Evolutionary conservation across 53 echinoderm and acorn worm species (phyloP), one percentile per base, ranked within the genome.

Genomic region (Actinopyga echinites): DNA sequence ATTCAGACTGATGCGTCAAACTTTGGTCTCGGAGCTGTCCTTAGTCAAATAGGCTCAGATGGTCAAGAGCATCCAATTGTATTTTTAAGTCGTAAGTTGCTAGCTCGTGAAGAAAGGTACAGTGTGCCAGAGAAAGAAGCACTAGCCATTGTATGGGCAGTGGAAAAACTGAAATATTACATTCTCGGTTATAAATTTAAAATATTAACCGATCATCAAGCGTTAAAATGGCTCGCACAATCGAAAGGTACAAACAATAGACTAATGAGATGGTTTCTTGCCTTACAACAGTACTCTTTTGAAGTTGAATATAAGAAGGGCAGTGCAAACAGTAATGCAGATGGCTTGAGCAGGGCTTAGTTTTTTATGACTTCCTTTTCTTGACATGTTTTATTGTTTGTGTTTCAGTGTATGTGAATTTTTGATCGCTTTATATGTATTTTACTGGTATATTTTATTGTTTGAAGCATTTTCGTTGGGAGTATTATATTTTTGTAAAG

Each of bases 1-100:
- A 8, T 83, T 7, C 83, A 83, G 32, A 85, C 85, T 7, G 85
- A 85, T 35, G 75, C 75, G 15, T 35, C 35, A 4, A 58, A 80
- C 20, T 20, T 43, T 45, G 86, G 79, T 28, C 32, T 86, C n/a
- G 66, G 64, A 25, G 80, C 29, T 38, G 79, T 86, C 1, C 25
- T 86, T 8, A 65, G 86, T 56, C 86, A 86, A 45, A 8, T 43
- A 13, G 67, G 63, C 31, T 22, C 64, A 5, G 45, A 42, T 21
- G 45, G 83, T 22, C 8, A 83, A 20, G 66, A 83, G 58, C 66
- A 83, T 44, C 80, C 80, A 21, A 57, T 80, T 60, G 57, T 10
- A 19, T 80, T 64, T 33, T 37, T 53, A n/a, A 74, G 74, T 44
- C 54, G 74, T 44, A 74, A 74, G 43, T 23, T 44, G 8, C 10